Percentiles rank a stretch among this genome's conserved stretches.
Conservation (phyloP, 2,888 invertebrate genomes). For the Ennomos erosarius region DNA sequence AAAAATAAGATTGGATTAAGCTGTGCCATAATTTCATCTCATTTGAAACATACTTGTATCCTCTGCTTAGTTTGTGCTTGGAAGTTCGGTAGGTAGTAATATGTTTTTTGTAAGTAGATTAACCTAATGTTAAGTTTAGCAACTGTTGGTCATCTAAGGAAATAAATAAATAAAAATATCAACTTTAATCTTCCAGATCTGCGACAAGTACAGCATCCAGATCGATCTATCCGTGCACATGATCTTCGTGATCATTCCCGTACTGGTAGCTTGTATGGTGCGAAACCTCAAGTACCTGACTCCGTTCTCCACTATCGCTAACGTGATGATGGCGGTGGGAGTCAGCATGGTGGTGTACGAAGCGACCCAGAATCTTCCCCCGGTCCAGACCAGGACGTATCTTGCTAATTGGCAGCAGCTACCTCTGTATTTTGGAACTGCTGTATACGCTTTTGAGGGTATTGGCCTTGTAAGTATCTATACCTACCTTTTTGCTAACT, state of each 20-base stretch:
- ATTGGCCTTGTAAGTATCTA: constrained; percentile 92
- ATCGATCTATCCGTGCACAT: constrained; percentile 90
- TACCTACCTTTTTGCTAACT: not conserved
- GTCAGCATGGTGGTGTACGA: constrained; percentile 91
- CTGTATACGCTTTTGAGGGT: constrained; percentile 98
- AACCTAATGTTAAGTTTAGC: too few relatives aligned
- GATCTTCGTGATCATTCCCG: constrained; percentile 89
- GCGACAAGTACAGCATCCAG: constrained; percentile 86
- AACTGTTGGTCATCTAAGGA: too few relatives aligned
- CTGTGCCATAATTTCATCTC: too few relatives aligned
- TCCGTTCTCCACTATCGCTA: constrained; percentile 96
- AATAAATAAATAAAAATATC: too few relatives aligned
- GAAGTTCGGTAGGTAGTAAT: too few relatives aligned
- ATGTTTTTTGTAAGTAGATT: too few relatives aligned
- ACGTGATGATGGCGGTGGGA: constrained; percentile 91
- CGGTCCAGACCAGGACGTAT: constrained; percentile 84
- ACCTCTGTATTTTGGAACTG: constrained; percentile 97
- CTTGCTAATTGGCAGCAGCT: constrained; percentile 86
- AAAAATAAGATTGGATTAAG: too few relatives aligned
- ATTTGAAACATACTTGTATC: too few relatives aligned
- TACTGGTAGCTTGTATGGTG: constrained; percentile 90
- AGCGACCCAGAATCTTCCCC: constrained; percentile 89
- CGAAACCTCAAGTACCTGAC: constrained; percentile 95
- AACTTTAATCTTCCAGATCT: constrained; percentile 84
- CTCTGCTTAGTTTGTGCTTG: too few relatives aligned